phyloP scores from a whole-genome alignment of 2,113 vertebrate genomes.

The Chionis minor region DNA sequence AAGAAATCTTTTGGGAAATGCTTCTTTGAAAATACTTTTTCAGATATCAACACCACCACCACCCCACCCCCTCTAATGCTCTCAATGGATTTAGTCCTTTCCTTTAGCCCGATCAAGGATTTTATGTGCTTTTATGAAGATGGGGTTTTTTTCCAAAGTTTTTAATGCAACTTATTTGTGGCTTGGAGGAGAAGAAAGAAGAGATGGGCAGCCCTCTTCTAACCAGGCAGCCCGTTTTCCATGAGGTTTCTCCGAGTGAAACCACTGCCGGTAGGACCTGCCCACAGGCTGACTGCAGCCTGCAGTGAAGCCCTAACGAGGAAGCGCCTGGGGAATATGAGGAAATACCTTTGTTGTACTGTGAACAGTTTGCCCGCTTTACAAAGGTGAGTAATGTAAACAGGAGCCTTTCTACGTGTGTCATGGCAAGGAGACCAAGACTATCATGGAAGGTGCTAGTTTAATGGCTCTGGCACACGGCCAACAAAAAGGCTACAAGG shows the following conservation, averaged over 20 bases:
- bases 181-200: neutral
- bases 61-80: neutral
- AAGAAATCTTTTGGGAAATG: neutral
- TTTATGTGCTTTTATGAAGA: neutral
- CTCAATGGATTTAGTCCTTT: neutral
- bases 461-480: neutral
- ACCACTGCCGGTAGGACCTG: neutral
- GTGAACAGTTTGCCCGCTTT: neutral
- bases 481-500: neutral
- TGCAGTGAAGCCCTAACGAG: neutral
- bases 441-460: neutral
- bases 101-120: neutral
- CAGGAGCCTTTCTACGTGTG: neutral
- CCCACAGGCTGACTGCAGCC: neutral
- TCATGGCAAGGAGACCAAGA: neutral
- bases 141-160: neutral
- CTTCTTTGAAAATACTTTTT: neutral
- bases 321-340: neutral
- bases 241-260: neutral
- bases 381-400: neutral
- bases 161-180: neutral
- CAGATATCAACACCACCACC: neutral
- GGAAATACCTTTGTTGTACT: neutral
- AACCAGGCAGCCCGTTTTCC: neutral
- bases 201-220: neutral